Percentiles rank a stretch among this genome's conserved stretches.
phyloP scores from a whole-genome alignment of 2,113 vertebrate species.

The Eulemur macaco region DNA sequence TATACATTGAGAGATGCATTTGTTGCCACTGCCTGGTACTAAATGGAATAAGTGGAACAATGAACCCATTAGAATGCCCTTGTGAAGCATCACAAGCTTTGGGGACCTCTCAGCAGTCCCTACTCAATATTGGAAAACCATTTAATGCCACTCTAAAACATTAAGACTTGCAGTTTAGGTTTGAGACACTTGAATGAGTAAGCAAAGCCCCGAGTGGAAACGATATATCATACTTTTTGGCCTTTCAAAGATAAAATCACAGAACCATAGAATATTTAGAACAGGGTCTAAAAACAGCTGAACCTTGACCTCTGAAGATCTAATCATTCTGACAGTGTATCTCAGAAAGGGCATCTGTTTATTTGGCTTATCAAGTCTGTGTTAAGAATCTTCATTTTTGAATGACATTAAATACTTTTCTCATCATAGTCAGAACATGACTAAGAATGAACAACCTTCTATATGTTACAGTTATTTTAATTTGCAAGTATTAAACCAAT shows the following conservation, averaged over 20 bases:
- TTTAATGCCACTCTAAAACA: conserved; percentile 48
- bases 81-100: conserved; percentile 6
- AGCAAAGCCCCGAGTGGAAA: conserved; percentile 49
- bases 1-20: not conserved
- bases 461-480: not conserved
- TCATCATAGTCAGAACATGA: not conserved
- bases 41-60: not conserved
- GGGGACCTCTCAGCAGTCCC: not conserved
- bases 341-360: conserved; percentile 4
- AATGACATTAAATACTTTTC: not conserved
- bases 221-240: conserved; percentile 1
- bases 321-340: not conserved
- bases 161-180: conserved; percentile 39
- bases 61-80: conserved; percentile 23
- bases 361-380: not conserved
- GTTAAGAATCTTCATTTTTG: conserved; percentile 39
- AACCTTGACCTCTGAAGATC: not conserved
- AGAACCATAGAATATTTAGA: conserved; percentile 21
- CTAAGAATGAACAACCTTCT: not conserved
- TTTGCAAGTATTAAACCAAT: conserved; percentile 1
- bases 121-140: not conserved
- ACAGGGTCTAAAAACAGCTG: not conserved
- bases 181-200: conserved; percentile 51
- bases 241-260: conserved; percentile 13
- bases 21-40: not conserved